These are phyloP conservation scores for Salvelinus namaycush DNA, from an alignment of 2,113 vertebrate genomes.

Conservation along the genomic window DNA sequence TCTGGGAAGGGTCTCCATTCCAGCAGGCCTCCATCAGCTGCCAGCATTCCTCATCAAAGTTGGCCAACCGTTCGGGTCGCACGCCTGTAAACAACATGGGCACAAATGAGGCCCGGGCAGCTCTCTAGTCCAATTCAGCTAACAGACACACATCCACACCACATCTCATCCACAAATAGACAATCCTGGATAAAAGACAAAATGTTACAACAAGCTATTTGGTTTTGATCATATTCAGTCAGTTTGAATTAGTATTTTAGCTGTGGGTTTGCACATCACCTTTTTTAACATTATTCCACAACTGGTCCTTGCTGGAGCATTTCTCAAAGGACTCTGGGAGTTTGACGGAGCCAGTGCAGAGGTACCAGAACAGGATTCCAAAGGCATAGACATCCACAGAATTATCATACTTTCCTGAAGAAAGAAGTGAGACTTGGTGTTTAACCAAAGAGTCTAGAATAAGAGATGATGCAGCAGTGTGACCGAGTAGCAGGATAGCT, in stretches of 20 bases:
- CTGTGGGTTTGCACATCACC: constrained; percentile 67
- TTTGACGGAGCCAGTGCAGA: constrained; percentile 94
- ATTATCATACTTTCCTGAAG: constrained; percentile 94
- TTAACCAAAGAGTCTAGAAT: not conserved
- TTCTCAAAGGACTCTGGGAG: constrained; percentile 97
- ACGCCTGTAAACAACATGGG: constrained; percentile 74
- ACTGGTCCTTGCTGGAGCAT: constrained; percentile 96
- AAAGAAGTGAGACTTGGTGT: not conserved
- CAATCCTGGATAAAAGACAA: not conserved
- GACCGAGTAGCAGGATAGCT: not conserved
- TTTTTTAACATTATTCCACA: constrained; percentile 97
- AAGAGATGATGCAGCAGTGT: not conserved
- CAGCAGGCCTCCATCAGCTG: constrained; percentile 98
- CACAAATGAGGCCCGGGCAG: not conserved
- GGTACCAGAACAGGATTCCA: constrained; percentile 99
- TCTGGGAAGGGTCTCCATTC: constrained; percentile 89
- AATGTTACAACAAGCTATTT: not conserved
- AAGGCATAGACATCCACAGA: constrained; percentile 98
- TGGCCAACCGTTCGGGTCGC: constrained; percentile 84
- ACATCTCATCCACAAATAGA: not conserved
- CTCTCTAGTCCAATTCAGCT: not conserved
- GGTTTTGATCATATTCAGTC: not conserved
- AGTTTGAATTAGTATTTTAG: not conserved
- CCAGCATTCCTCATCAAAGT: constrained; percentile 97
- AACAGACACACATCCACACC: not conserved